These are phyloP conservation scores for Sebastiscus tertius DNA, from an alignment of 2,797 vertebrate genomes.

Conservation along the genomic window DNA sequence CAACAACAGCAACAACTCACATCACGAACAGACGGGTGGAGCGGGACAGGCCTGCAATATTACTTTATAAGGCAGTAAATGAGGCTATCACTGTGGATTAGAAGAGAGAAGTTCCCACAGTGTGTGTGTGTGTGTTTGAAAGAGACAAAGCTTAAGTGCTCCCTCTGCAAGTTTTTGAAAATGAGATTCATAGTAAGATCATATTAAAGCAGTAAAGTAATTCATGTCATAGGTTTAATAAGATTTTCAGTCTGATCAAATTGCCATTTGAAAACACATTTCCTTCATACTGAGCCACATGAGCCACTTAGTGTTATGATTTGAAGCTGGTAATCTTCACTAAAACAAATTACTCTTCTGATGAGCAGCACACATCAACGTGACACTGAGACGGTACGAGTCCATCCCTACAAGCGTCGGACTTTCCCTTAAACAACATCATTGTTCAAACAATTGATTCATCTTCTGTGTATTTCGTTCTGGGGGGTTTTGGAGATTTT, in stretches of 20 bases:
- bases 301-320: constrained; percentile 10
- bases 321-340: constrained; percentile 10
- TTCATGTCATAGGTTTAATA: constrained; percentile 31
- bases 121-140: neutral
- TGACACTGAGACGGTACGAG: neutral
- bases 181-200: constrained; percentile 43
- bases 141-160: constrained; percentile 5
- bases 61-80: constrained; percentile 35
- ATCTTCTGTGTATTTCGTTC: neutral
- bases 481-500: neutral
- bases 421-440: too few species aligned
- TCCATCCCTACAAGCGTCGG: neutral
- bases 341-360: constrained; percentile 10
- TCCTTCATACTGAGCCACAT: neutral
- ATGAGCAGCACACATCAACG: neutral
- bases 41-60: constrained; percentile 22
- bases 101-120: neutral
- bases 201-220: constrained; percentile 31
- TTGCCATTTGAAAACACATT: constrained; percentile 35
- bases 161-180: constrained; percentile 19
- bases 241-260: constrained; percentile 40
- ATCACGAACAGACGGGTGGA: constrained; percentile 29
- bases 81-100: constrained; percentile 3
- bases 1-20: constrained; percentile 45
- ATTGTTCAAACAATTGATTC: too few species aligned